Evolutionary conservation across 2,888 invertebrate genomes (phyloP).

Genomic region (Pristionchus exspectatus): DNA sequence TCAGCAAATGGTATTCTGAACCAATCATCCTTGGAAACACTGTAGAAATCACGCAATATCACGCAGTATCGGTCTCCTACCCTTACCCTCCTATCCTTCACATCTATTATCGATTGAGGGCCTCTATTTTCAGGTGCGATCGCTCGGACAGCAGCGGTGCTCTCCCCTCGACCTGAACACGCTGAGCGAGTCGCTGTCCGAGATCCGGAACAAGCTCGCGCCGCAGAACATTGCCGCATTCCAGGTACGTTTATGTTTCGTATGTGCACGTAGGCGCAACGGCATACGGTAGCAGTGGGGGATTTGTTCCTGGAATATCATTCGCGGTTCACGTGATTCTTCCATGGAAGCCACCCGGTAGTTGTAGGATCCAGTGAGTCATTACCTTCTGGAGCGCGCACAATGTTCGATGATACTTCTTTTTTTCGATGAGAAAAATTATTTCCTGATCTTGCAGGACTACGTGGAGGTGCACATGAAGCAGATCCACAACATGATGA

Average conservation of each 20-base stretch:
- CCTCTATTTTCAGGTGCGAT: conserved; percentile 67
- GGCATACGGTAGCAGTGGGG: not conserved
- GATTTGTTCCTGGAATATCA: not conserved
- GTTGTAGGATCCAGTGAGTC: not conserved
- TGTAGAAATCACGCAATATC: too few relatives aligned
- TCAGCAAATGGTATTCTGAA: too few relatives aligned
- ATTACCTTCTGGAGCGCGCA: not conserved
- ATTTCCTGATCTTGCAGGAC: conserved; percentile 69
- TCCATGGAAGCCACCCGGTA: not conserved
- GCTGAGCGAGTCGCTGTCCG: conserved; percentile 72
- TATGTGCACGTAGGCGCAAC: not conserved
- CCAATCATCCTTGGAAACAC: too few relatives aligned
- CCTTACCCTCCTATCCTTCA: too few relatives aligned
- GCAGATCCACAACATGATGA: conserved; percentile 75
- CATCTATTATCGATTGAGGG: not conserved
- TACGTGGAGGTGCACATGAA: conserved; percentile 78
- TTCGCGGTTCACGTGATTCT: not conserved
- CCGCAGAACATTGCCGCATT: conserved; percentile 51
- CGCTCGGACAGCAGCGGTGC: conserved; percentile 70
- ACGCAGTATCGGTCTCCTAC: too few relatives aligned
- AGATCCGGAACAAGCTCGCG: conserved; percentile 65
- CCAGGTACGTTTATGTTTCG: conserved; percentile 58
- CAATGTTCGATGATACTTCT: not conserved
- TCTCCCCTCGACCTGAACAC: conserved; percentile 72
- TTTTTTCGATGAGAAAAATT: not conserved